Evolutionary conservation across 2,888 invertebrate genomes (phyloP), one percentile per base, ranked within the genome.

Genomic region (Idaea straminata): DNA sequence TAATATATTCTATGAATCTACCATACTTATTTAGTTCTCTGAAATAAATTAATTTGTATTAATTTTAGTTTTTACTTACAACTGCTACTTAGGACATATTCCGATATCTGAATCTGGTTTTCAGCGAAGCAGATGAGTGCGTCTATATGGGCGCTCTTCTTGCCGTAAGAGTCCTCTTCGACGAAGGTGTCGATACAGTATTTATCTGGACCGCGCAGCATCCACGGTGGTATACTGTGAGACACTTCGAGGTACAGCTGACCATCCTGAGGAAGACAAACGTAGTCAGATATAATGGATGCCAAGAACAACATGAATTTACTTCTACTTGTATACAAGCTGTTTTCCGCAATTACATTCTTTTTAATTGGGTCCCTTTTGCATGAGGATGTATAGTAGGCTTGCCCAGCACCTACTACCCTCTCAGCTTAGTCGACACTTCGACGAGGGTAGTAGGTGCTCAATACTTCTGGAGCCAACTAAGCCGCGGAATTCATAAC

Each of bases 101-200:
- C 7, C 7, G 4, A 7, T 7, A 3, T 4, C 57, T 77, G 61
- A 0, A 80, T 78, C 5, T 76, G 70, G 0, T 77, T 69, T 0
- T 73, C 70, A 0, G 74, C 69, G 67, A 88, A 87, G 76, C 91
- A 91, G 57, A 87, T 82, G 10, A 91, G 75, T 0, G 91, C 91
- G 35, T 90, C 87, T 1, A 91, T 67, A 0, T 71, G 73, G 0
- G 80, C 69, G 0, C 66, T 74, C 60, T 58, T 70, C 0, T 64
- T 57, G 0, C 79, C 80, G 0, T 74, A 66, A 0, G 10, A 61
- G 5, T 84, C 79, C 15, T 80, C 76, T 0, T 64, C 61, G 0
- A 90, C 74, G 72, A 92, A 90, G 2, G 87, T 90, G 69, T 92
- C 92, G 34, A 92, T 79, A 74, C 92, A 92, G 76, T 90, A 92